Base-by-base conservation (phyloP, 2,797 vertebrate species). In the Hapalemur alaotrensis region DNA sequence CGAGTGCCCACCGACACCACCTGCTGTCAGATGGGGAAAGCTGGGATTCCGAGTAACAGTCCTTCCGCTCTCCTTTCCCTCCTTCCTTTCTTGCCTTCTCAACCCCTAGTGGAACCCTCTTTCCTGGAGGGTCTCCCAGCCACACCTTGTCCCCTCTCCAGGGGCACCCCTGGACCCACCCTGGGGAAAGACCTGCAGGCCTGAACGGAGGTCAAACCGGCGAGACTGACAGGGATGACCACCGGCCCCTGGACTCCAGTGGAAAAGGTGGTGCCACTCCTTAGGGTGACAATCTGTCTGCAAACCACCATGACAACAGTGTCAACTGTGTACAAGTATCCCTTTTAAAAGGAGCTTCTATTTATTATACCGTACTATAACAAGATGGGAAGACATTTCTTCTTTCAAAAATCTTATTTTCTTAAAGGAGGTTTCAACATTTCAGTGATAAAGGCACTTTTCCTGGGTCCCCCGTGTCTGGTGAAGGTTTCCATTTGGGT, bases 1-100 rank as follows among this genome's bases (percentile, higher is more conserved):
- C 15, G 7, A 52, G 57, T 1, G 1, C 25, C 48, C 69, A 38
- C 20, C 38, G 61, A 85, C 38, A n/a, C 14, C 22, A 4, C 54
- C 48, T 28, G 0, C 0, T 2, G 6, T n/a, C 1, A 14, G 23
- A 28, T 13, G 5, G 20, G 52, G 52, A 2, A 14, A 63, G n/a
- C 38, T 4, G 10, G 41, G 38, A 30, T 28, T 52, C 3, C 46
- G 38, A 38, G 38, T 38, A 38, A 38, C 38, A 38, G 25, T 43
- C 59, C 32, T 32, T 59, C 30, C n/a, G 52, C 54, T 12, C 22
- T 20, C 22, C 18, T 28, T 6, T 13, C 61, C 41, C 46, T 23
- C 15, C 25, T 50, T 6, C 22, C 63, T 23, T 18, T 5, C 48
- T 46, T 1, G 1, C 22, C 11, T 4, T 73, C 46, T 25, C 59